phyloP scores from a whole-genome alignment of 1,140 invertebrate species.

The Atta cephalotes region DNA sequence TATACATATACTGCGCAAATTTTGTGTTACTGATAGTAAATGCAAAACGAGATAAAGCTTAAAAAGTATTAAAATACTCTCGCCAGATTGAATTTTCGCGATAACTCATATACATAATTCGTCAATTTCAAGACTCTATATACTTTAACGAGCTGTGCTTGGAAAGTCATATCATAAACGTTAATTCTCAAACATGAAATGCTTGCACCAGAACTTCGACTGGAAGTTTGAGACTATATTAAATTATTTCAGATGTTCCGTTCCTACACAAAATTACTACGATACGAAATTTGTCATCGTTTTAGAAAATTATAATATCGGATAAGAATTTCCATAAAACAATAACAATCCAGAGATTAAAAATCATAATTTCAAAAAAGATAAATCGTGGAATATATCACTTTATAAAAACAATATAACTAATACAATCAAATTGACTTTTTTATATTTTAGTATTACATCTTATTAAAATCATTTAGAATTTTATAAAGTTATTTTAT shows the following conservation, averaged over 20 bases:
- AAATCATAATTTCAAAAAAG: not conserved
- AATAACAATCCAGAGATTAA: not conserved
- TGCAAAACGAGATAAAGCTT: slow-evolving; percentile 1
- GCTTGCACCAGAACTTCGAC: not conserved
- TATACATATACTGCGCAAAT: slow-evolving; percentile 24
- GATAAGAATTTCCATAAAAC: not conserved
- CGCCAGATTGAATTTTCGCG: slow-evolving; percentile 53
- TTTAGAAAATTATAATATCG: not conserved
- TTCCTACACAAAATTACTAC: too few relatives aligned
- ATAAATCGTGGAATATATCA: not conserved
- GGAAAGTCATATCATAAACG: slow-evolving; percentile 68
- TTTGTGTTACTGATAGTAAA: not conserved
- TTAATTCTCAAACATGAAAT: slow-evolving; percentile 67
- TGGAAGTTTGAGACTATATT: slow-evolving; percentile 38
- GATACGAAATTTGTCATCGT: not conserved
- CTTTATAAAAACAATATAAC: not conserved
- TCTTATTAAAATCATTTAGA: not conserved
- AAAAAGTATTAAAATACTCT: not conserved
- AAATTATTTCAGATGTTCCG: slow-evolving; percentile 43
- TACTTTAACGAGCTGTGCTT: slow-evolving; percentile 26
- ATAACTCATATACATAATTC: slow-evolving; percentile 50
- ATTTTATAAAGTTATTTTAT: not conserved
- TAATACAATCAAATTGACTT: not conserved
- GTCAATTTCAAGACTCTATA: slow-evolving; percentile 7
- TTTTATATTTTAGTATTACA: not conserved